Conservation (phyloP, 2,888 invertebrate genomes). For the Microctonus brassicae region DNA sequence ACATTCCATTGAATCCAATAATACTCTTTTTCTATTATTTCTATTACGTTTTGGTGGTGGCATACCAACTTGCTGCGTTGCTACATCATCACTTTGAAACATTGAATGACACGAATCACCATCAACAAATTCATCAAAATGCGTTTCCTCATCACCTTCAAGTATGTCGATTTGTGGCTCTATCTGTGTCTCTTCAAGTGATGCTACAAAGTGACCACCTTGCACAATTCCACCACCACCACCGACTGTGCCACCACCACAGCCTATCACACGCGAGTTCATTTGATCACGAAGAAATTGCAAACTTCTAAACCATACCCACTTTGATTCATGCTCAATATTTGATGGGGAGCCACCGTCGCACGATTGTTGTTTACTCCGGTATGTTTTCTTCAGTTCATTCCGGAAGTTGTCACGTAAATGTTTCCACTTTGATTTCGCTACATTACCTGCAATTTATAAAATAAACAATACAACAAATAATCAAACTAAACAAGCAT, state of each 20-base stretch:
- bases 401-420: slow-evolving; percentile 59
- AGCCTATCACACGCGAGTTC: slow-evolving; percentile 57
- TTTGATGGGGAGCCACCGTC: slow-evolving; percentile 48
- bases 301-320: slow-evolving; percentile 60
- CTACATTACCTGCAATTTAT: slow-evolving; percentile 52
- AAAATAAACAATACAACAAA: not conserved
- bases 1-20: slow-evolving; percentile 48
- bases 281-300: slow-evolving; percentile 59
- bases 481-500: not conserved
- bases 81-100: slow-evolving; percentile 52
- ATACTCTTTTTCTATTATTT: slow-evolving; percentile 50
- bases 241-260: slow-evolving; percentile 39
- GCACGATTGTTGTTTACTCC: slow-evolving; percentile 52
- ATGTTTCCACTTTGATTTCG: slow-evolving; percentile 61
- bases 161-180: slow-evolving; percentile 60
- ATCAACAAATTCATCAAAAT: slow-evolving; percentile 55
- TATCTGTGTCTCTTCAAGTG: slow-evolving; percentile 57
- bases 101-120: slow-evolving; percentile 57
- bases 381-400: slow-evolving; percentile 57
- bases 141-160: slow-evolving; percentile 58
- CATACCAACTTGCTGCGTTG: slow-evolving; percentile 49
- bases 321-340: slow-evolving; percentile 57
- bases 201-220: slow-evolving; percentile 50
- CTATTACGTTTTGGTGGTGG: slow-evolving; percentile 51
- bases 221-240: slow-evolving; percentile 28